A percentile compares a stretch with the other conserved stretches of the same genome.
Conservation (phyloP, 2,888 invertebrate species). For the Drosophila subquinaria region DNA sequence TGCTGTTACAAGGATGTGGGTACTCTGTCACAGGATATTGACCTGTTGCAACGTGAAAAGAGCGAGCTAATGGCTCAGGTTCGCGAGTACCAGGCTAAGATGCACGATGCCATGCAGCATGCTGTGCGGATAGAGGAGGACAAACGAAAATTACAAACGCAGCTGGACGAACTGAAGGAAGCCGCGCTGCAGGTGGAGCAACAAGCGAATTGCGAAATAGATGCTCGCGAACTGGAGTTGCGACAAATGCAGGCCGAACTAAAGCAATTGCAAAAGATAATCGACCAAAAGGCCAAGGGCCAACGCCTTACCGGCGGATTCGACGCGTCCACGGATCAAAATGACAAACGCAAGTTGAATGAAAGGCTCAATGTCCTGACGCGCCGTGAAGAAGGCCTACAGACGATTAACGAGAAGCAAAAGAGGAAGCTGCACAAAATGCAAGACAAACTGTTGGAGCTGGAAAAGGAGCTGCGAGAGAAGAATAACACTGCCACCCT, state of each 20-base stretch:
- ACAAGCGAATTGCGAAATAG: constrained; percentile 90
- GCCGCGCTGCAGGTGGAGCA: constrained; percentile 91
- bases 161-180: constrained; percentile 90
- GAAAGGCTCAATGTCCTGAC: constrained; percentile 88
- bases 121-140: constrained; percentile 91
- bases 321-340: constrained; percentile 59
- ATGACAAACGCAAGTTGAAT: constrained; percentile 87
- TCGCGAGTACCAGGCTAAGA: constrained; percentile 82
- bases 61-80: constrained; percentile 80
- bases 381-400: constrained; percentile 87
- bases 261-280: constrained; percentile 53
- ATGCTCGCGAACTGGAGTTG: constrained; percentile 86
- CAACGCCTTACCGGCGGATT: constrained; percentile 32
- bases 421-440: constrained; percentile 86
- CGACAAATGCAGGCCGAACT: constrained; percentile 80
- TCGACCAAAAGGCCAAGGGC: constrained; percentile 39
- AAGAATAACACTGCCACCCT: constrained; percentile 55
- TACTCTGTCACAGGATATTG: constrained; percentile 87
- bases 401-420: constrained; percentile 86
- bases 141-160: constrained; percentile 90
- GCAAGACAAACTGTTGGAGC: constrained; percentile 80
- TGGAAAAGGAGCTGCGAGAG: constrained; percentile 62
- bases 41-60: constrained; percentile 88
- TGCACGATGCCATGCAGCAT: constrained; percentile 92
- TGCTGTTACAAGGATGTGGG: constrained; percentile 88